Evolutionary conservation across 2,888 invertebrate genomes (phyloP), one percentile per base, ranked within the genome.

Genomic region (Parnassius smintheus): DNA sequence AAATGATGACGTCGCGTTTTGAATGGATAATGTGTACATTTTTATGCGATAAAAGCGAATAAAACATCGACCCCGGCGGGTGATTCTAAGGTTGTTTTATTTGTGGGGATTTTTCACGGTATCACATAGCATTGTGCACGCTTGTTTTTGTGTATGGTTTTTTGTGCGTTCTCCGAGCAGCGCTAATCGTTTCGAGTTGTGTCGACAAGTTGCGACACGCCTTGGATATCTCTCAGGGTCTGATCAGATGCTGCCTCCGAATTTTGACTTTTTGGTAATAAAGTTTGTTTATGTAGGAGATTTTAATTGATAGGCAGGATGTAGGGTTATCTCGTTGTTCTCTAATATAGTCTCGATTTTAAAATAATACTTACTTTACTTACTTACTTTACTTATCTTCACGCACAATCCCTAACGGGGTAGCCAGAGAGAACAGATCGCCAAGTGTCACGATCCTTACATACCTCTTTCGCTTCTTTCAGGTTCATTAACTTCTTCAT

Each of bases 171-270:
- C 71, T 70, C 71, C 65, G 54, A 35, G 55, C 69, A 67, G 74
- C 73, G 81, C 76, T 83, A 82, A 83, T 83, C 80, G 85, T 70
- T 70, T 66, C 69, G 73, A 80, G 83, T 81, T 86, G 89, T 82
- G 79, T 80, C 82, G 87, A 89, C 89, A 86, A 74, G 88, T 76
- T 69, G 70, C 68, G 77, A 87, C 88, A 80, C 76, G 88, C 80
- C 76, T 80, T 72, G 75, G 70, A 72, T 71, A 62, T 66, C 62
- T 50, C 66, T 59, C 49, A 59, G 54, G 46, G 58, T 9, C 52
- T n/a, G 53, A 22, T 48, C 57, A 22, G 45, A 35, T 61, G 55
- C 65, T 49, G 62, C 58, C 46, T 45, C 62, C 35, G 59, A 46
- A 57, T 62, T 61, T 60, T 62, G 18, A 59, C 35, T 53, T 18